phyloP scores from a whole-genome alignment of 1,140 invertebrate species.

The Teleogryllus occipitalis region DNA sequence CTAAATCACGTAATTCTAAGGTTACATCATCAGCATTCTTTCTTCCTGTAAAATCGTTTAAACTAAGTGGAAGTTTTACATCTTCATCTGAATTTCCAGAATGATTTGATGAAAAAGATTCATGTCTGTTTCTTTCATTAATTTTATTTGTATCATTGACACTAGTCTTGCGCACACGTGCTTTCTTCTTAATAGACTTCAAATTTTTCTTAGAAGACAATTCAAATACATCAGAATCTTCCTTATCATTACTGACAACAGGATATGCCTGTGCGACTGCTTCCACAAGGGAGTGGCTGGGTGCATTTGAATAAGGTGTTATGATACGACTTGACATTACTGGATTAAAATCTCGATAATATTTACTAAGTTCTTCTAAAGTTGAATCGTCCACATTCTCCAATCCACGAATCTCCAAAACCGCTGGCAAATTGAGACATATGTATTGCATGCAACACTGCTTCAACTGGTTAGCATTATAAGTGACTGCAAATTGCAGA shows the following conservation, averaged over 20 bases:
- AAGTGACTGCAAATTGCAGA: conserved; percentile 55
- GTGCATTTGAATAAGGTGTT: conserved; percentile 50
- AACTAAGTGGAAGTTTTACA: neutral
- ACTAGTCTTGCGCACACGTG: conserved; percentile 18
- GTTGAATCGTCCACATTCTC: conserved; percentile 48
- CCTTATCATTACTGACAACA: conserved; percentile 33
- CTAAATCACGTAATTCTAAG: neutral
- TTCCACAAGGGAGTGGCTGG: conserved; percentile 44
- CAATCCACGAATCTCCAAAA: conserved; percentile 55
- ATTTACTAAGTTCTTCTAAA: conserved; percentile 49
- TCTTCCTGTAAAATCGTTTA: neutral
- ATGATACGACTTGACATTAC: conserved; percentile 46
- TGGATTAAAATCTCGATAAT: conserved; percentile 45
- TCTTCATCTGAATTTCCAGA: conserved; percentile 15
- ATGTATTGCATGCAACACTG: conserved; percentile 61
- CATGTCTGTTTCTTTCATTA: neutral
- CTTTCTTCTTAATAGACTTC: conserved; percentile 18
- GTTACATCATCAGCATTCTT: neutral
- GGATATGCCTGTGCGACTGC: conserved; percentile 38
- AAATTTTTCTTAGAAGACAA: conserved; percentile 11
- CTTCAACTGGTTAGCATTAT: conserved; percentile 58
- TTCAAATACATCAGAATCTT: neutral
- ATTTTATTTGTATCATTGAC: neutral
- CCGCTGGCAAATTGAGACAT: conserved; percentile 51
- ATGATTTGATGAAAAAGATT: conserved; percentile 12